Evolutionary conservation across 2,113 vertebrate species (phyloP).

Genomic region (Rhinogobius similis): DNA sequence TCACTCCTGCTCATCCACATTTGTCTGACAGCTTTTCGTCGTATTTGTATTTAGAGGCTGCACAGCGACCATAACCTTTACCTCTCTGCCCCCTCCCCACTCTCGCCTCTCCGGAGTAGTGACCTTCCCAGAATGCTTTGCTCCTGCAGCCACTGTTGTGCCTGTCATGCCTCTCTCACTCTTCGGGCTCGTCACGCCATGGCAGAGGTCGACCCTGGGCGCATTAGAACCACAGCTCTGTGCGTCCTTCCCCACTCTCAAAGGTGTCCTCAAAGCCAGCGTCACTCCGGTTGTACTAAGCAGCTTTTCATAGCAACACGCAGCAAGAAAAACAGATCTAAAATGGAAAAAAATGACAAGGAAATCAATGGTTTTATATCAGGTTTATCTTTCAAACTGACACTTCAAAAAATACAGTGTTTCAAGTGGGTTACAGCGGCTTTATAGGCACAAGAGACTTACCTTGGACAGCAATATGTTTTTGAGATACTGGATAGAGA

Average conservation of each 20-base stretch:
- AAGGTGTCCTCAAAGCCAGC: slow-evolving; percentile 5
- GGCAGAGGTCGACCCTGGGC: slow-evolving; percentile 56
- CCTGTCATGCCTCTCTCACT: slow-evolving; percentile 60
- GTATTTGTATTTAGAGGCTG: slow-evolving; percentile 29
- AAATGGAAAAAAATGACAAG: too few relatives aligned
- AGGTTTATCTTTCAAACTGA: too few relatives aligned
- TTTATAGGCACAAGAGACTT: too few relatives aligned
- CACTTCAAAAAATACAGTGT: too few relatives aligned
- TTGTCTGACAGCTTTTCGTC: slow-evolving; percentile 15
- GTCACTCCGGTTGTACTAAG: background rate
- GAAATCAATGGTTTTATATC: too few relatives aligned
- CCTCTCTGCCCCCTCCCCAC: slow-evolving; percentile 39
- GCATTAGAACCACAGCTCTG: slow-evolving; percentile 42
- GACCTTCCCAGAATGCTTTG: slow-evolving; percentile 71
- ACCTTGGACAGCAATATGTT: too few relatives aligned
- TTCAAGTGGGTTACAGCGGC: too few relatives aligned
- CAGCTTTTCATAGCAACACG: background rate
- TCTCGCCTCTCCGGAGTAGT: slow-evolving; percentile 22
- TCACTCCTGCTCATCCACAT: background rate
- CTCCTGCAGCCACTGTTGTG: slow-evolving; percentile 53
- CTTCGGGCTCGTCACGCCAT: slow-evolving; percentile 53
- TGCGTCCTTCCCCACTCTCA: slow-evolving; percentile 24
- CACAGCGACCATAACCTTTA: slow-evolving; percentile 65
- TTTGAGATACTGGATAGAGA: too few relatives aligned
- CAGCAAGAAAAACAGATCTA: background rate